A percentile compares a stretch with the other conserved stretches of the same genome.
phyloP scores from a whole-genome alignment of 2,797 vertebrate species.

The Falco columbarius region DNA sequence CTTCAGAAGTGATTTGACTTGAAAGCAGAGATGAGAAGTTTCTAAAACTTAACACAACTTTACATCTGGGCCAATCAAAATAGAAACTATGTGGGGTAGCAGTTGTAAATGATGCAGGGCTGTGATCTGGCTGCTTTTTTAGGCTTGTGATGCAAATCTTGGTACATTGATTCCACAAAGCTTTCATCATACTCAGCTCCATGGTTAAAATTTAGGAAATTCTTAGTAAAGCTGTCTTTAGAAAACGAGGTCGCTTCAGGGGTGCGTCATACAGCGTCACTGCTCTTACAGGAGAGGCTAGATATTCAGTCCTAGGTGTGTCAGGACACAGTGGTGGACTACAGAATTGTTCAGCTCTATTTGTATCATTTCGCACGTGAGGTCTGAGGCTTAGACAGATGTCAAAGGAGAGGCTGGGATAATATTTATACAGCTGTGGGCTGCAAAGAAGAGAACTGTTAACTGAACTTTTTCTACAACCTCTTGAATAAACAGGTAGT shows the following conservation, averaged over 20 bases:
- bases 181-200: background rate
- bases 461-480: slow-evolving; percentile 23
- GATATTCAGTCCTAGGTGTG: background rate
- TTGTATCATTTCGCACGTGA: background rate
- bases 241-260: background rate
- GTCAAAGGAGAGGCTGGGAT: background rate
- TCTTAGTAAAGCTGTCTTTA: background rate
- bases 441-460: background rate
- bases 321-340: background rate
- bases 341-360: background rate
- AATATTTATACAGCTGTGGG: slow-evolving; percentile 67
- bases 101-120: background rate
- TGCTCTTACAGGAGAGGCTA: background rate
- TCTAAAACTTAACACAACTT: slow-evolving; percentile 32
- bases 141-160: background rate
- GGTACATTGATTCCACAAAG: background rate
- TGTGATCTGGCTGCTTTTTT: background rate
- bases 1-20: slow-evolving; percentile 31
- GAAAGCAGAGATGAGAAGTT: slow-evolving; percentile 34
- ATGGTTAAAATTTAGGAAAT: background rate
- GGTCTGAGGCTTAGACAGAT: slow-evolving; percentile 1
- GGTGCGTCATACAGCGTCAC: background rate
- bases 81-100: background rate
- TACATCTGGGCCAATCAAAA: background rate
- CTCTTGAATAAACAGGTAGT: slow-evolving; percentile 46